Evolutionary conservation across 2,888 invertebrate species (phyloP).

Genomic region (Zhuqinia jingwanae): DNA sequence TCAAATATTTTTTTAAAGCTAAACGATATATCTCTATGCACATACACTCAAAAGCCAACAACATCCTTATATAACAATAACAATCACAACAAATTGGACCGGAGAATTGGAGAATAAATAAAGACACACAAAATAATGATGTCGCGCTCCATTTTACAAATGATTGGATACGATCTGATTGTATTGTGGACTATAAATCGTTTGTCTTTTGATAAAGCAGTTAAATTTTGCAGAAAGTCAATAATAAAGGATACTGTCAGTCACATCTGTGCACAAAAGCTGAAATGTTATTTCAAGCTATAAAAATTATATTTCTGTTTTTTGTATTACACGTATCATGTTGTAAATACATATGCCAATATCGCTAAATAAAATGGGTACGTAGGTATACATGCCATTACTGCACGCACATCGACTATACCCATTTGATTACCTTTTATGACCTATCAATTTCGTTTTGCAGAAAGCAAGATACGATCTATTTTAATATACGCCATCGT

Average conservation of each 20-base stretch:
- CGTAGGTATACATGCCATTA: too few relatives aligned
- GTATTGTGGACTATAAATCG: background rate
- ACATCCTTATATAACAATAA: too few relatives aligned
- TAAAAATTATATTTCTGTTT: slow-evolving; percentile 16
- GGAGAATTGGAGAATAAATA: background rate
- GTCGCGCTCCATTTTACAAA: background rate
- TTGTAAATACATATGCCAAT: too few relatives aligned
- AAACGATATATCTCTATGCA: background rate
- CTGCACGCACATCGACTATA: too few relatives aligned
- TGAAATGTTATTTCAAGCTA: background rate
- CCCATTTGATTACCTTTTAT: slow-evolving; percentile 22
- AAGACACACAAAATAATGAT: background rate
- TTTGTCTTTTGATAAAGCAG: background rate
- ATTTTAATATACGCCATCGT: slow-evolving; percentile 5
- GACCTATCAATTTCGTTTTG: slow-evolving; percentile 18
- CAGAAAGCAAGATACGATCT: background rate
- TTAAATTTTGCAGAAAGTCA: slow-evolving; percentile 1
- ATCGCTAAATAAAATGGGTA: too few relatives aligned
- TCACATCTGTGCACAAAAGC: slow-evolving; percentile 11
- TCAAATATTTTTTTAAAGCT: background rate
- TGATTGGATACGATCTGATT: slow-evolving; percentile 9
- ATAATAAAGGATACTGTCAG: background rate
- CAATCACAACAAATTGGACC: slow-evolving; percentile 1
- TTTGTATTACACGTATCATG: too few relatives aligned
- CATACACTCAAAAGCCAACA: too few relatives aligned